Percentiles rank a stretch among this genome's conserved stretches.
Conservation (phyloP, 2,888 invertebrate species). For the Archaeoteleia sp. region DNA sequence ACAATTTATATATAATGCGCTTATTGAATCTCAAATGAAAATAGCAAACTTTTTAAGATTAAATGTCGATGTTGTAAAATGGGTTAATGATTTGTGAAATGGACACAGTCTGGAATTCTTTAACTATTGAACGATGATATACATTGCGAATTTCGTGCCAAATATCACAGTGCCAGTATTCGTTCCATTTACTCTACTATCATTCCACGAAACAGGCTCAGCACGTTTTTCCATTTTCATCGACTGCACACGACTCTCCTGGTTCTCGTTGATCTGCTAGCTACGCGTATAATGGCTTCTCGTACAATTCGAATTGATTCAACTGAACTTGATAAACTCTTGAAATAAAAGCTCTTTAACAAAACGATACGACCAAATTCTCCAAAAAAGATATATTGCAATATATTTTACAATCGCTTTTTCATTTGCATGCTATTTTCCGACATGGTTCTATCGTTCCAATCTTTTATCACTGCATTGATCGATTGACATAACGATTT, state of each 20-base stretch:
- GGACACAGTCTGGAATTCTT: conserved; percentile 11
- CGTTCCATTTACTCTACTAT: conserved; percentile 15
- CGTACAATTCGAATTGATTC: conserved; percentile 8
- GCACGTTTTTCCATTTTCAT: conserved; percentile 21
- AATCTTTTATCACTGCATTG: conserved; percentile 14
- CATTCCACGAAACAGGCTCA: conserved; percentile 12
- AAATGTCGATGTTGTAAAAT: conserved; percentile 15
- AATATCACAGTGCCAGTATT: conserved; percentile 21
- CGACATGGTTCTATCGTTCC: not conserved
- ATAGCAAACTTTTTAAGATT: conserved; percentile 2
- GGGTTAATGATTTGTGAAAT: conserved; percentile 39
- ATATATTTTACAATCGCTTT: conserved; percentile 1
- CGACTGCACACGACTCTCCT: conserved; percentile 14
- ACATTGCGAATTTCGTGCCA: conserved; percentile 18
- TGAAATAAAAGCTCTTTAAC: no score
- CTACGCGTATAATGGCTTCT: conserved; percentile 15
- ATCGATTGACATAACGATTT: conserved; percentile 18
- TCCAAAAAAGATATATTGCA: conserved; percentile 1
- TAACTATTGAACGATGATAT: conserved; percentile 31
- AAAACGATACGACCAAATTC: no score
- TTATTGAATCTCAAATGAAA: conserved; percentile 1
- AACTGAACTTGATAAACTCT: conserved; percentile 15
- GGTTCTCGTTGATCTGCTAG: conserved; percentile 8
- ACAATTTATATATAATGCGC: conserved; percentile 2
- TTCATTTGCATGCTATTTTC: conserved; percentile 5